Base-by-base conservation (phyloP, 2,888 invertebrate genomes). In the Lasioglossum morio region DNA sequence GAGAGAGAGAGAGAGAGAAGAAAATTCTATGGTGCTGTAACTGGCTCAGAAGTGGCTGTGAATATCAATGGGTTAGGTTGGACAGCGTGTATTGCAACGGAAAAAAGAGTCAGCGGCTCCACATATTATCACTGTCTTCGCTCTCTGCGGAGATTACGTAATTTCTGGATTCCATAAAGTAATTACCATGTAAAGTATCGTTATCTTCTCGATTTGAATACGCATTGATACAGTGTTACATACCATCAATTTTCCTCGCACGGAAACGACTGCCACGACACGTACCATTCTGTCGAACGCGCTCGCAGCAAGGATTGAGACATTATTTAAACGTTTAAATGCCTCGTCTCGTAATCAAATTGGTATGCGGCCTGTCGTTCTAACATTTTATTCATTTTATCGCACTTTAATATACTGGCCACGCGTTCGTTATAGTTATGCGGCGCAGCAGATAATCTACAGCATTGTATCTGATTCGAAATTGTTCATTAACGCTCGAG, bases 121-220 rank as follows among this genome's bases (percentile, higher is more conserved):
- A 40, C 37, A n/a, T n/a, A n/a, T 70, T 70, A 70, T 70, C 70
- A n/a, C 70, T 40, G 70, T 70, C 70, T 70, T 70, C 37, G n/a
- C 40, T 70, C 70, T 70, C 40, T 1, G 12, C n/a, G n/a, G 16
- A 48, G 43, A 73, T 77, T 70, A 43, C 60, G 69, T 53, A 14
- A 70, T n/a, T 70, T 40, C 70, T 40, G 37, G n/a, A 40, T 70
- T 70, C 40, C 40, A 40, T 70, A 70, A 40, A 40, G 40, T 70
- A 37, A 70, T 70, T 70, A 70, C 70, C 70, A 70, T 70, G 40
- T 14, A 70, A 70, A 70, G 40, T 70, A 40, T 70, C 70, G 40
- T 70, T 70, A 70, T 70, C 40, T 70, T n/a, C 70, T 14, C 12
- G 37, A 70, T 40, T 70, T 70, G 70, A 70, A 70, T 70, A 43